These are phyloP conservation scores for Neelides folsomi DNA, from an alignment of 2,888 invertebrate species.

Conservation along the genomic window DNA sequence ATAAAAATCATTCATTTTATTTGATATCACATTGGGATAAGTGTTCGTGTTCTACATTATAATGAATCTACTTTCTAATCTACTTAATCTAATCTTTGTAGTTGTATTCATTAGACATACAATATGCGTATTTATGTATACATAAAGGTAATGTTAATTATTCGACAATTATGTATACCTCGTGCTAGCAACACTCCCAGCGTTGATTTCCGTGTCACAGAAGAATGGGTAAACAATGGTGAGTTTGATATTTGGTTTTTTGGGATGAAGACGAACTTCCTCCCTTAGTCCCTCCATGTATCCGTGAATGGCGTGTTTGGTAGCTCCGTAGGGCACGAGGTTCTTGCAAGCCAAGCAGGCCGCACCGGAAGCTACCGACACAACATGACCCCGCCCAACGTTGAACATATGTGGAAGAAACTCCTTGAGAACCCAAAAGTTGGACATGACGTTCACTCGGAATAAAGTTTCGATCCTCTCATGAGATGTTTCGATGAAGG, in stretches of 20 bases:
- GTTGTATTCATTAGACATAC: too few species aligned
- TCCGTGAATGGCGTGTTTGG: constrained; percentile 54
- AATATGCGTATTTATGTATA: too few species aligned
- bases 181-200: too few species aligned
- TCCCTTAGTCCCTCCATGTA: constrained; percentile 50
- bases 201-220: constrained; percentile 38
- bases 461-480: constrained; percentile 45
- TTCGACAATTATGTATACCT: too few species aligned
- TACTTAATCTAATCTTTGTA: too few species aligned
- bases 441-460: constrained; percentile 48
- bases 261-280: constrained; percentile 46
- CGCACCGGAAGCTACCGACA: constrained; percentile 50
- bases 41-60: too few species aligned
- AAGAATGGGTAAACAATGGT: constrained; percentile 53
- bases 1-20: too few species aligned
- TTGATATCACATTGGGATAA: too few species aligned
- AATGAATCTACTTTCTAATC: too few species aligned
- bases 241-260: constrained; percentile 45
- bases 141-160: too few species aligned
- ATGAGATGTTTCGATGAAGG: constrained; percentile 38
- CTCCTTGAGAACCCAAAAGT: constrained; percentile 50
- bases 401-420: constrained; percentile 50
- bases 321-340: constrained; percentile 49
- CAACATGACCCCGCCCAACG: constrained; percentile 48
- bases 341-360: constrained; percentile 48